These are phyloP conservation scores for Triplophysa rosa DNA, from an alignment of 2,113 vertebrate genomes.

Conservation along the genomic window DNA sequence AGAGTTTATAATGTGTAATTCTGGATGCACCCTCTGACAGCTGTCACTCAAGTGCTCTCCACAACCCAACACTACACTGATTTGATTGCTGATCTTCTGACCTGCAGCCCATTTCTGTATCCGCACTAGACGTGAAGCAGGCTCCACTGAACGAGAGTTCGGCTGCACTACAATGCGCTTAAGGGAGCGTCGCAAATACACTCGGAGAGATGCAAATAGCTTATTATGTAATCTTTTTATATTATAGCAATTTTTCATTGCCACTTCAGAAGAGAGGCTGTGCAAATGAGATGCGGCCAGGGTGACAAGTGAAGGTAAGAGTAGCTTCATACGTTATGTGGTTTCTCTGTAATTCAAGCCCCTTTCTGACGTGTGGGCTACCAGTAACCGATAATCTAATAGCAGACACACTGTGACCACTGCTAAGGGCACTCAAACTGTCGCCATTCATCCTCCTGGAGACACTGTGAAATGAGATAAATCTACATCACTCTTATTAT, in stretches of 20 bases:
- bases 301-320: constrained; percentile 61
- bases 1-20: constrained; percentile 49
- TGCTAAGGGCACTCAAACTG: constrained; percentile 53
- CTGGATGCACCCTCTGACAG: constrained; percentile 45
- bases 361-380: constrained; percentile 53
- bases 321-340: constrained; percentile 43
- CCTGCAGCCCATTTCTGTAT: constrained; percentile 47
- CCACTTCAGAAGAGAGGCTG: constrained; percentile 49
- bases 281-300: constrained; percentile 46
- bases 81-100: constrained; percentile 56
- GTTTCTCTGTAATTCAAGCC: constrained; percentile 52
- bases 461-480: constrained; percentile 60
- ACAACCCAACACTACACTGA: constrained; percentile 46
- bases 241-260: constrained; percentile 50
- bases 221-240: constrained; percentile 56
- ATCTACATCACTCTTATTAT: constrained; percentile 28
- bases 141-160: constrained; percentile 23
- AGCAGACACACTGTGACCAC: constrained; percentile 63
- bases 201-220: constrained; percentile 47
- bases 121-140: constrained; percentile 39
- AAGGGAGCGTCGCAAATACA: constrained; percentile 39
- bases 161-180: constrained; percentile 34
- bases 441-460: constrained; percentile 69
- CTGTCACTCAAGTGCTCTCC: constrained; percentile 56
- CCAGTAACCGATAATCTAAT: constrained; percentile 68